phyloP scores from a whole-genome alignment of 2,888 invertebrate species.

The Prosopocoilus inquinatus region DNA sequence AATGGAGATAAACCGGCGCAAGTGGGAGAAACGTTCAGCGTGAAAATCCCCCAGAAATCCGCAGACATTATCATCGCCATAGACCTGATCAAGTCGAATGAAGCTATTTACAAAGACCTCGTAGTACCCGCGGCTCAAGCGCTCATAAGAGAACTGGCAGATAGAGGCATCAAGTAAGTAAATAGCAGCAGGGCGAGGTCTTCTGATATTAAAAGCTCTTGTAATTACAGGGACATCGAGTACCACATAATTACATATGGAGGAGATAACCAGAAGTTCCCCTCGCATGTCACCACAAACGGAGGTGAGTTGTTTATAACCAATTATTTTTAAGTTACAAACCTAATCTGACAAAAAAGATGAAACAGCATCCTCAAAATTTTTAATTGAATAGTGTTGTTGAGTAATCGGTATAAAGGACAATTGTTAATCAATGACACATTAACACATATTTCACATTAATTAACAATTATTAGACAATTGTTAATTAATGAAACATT shows the following conservation, averaged over 20 bases:
- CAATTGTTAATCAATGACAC: too few relatives aligned
- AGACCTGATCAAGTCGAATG: constrained; percentile 64
- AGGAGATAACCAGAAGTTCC: constrained; percentile 56
- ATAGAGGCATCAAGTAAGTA: constrained; percentile 62
- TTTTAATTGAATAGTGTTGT: too few relatives aligned
- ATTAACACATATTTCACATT: too few relatives aligned
- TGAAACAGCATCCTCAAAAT: too few relatives aligned
- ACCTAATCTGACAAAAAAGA: too few relatives aligned
- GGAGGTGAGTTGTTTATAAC: constrained; percentile 46
- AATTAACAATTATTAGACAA: too few relatives aligned
- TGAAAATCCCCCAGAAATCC: constrained; percentile 67
- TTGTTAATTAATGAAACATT: too few relatives aligned
- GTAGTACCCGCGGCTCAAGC: constrained; percentile 61
- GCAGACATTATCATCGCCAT: constrained; percentile 81
- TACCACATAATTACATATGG: constrained; percentile 61
- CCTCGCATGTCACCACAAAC: constrained; percentile 56
- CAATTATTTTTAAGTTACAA: too few relatives aligned
- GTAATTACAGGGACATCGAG: constrained; percentile 54
- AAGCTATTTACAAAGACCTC: constrained; percentile 62
- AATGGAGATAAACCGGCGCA: constrained; percentile 50
- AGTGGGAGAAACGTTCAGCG: constrained; percentile 63
- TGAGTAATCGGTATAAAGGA: too few relatives aligned
- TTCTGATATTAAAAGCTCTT: constrained; percentile 1
- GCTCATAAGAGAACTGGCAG: constrained; percentile 59
- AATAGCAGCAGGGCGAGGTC: constrained; percentile 11